These are phyloP conservation scores for Nephrocerus scutellatus DNA, from an alignment of 2,888 invertebrate species.

Conservation along the genomic window DNA sequence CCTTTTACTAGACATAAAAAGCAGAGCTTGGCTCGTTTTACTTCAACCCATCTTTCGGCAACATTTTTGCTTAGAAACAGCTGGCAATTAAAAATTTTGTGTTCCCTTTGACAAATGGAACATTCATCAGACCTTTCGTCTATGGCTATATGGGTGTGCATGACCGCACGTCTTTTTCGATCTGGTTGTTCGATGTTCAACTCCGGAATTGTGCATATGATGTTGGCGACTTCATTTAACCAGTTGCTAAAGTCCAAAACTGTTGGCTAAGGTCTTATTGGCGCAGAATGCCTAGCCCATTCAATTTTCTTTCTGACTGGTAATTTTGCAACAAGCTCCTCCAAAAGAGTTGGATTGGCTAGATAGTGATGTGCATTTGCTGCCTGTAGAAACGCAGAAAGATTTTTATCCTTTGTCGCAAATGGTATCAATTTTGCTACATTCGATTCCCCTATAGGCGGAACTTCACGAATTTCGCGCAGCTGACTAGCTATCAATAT, in stretches of 20 bases:
- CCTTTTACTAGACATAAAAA: too few species aligned
- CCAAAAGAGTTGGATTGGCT: slow-evolving; percentile 17
- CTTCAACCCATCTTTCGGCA: too few species aligned
- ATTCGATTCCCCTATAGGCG: slow-evolving; percentile 11
- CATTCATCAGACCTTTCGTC: too few species aligned
- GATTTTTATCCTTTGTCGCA: slow-evolving; percentile 12
- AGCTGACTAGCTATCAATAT: slow-evolving; percentile 18
- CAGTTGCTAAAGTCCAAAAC: slow-evolving; percentile 14
- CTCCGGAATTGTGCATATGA: too few species aligned
- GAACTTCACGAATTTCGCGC: slow-evolving; percentile 14
- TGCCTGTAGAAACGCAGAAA: slow-evolving; percentile 13
- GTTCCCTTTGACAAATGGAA: too few species aligned
- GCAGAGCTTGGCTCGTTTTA: too few species aligned
- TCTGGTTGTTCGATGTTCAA: too few species aligned
- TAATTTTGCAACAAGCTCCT: slow-evolving; percentile 13
- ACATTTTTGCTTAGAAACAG: too few species aligned
- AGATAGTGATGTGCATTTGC: slow-evolving; percentile 12
- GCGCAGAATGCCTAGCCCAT: slow-evolving; percentile 13
- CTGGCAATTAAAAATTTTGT: too few species aligned
- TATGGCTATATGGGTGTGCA: too few species aligned
- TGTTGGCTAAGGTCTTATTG: slow-evolving; percentile 7
- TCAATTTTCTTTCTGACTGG: slow-evolving; percentile 10
- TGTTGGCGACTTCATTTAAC: slow-evolving; percentile 9
- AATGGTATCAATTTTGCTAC: slow-evolving; percentile 15
- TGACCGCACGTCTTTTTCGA: too few species aligned